Conservation (phyloP, 1,140 invertebrate species). For the Trachelipus rathkii region DNA sequence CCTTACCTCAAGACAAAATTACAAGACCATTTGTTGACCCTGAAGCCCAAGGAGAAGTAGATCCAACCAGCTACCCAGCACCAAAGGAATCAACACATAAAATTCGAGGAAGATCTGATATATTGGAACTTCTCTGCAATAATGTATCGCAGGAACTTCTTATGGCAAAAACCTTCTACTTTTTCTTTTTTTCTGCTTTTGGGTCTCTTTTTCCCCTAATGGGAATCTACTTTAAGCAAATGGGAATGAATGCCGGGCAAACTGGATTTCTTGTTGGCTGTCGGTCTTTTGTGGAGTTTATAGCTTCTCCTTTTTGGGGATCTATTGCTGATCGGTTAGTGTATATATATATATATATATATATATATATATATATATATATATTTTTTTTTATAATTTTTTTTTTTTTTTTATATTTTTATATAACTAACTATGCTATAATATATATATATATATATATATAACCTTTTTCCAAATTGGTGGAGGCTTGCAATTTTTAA, state of each 20-base stretch:
- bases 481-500: no score
- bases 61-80: slow-evolving; percentile 65
- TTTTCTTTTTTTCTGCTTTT: slow-evolving; percentile 99
- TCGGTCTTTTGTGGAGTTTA: slow-evolving; percentile 93
- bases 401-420: no score
- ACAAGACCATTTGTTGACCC: slow-evolving; percentile 65
- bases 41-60: slow-evolving; percentile 68
- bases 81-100: slow-evolving; percentile 83
- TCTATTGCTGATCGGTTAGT: slow-evolving; percentile 79
- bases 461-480: no score
- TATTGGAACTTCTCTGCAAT: slow-evolving; percentile 77
- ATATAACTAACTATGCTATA: no score
- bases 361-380: neutral
- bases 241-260: slow-evolving; percentile 95
- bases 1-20: neutral
- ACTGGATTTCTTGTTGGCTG: slow-evolving; percentile 87
- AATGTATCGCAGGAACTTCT: slow-evolving; percentile 81
- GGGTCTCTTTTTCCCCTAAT: slow-evolving; percentile 95
- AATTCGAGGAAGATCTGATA: slow-evolving; percentile 74
- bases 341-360: neutral
- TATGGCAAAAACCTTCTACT: slow-evolving; percentile 94
- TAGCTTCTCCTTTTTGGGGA: slow-evolving; percentile 97
- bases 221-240: slow-evolving; percentile 92
- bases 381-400: no score
- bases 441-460: no score